Conservation (phyloP, 2,888 invertebrate species). For the Xylocampa areola region DNA sequence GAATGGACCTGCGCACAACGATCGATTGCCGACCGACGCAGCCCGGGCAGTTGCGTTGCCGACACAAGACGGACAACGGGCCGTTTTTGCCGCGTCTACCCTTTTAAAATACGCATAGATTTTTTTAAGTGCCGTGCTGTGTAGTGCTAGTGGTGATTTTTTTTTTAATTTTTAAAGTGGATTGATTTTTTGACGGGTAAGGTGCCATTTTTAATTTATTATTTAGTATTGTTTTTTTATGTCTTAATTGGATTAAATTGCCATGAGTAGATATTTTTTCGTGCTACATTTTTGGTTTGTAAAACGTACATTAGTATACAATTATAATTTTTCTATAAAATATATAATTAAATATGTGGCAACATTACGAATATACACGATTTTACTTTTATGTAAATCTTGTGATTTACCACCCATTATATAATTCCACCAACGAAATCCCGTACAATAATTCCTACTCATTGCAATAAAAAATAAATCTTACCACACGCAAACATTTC, state of each 20-base stretch:
- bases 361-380: too few species aligned
- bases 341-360: neutral
- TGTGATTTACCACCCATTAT: neutral
- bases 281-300: neutral
- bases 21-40: conserved; percentile 81
- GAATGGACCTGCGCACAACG: conserved; percentile 80
- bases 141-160: conserved; percentile 58
- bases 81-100: conserved; percentile 67
- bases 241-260: conserved; percentile 9
- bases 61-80: conserved; percentile 63
- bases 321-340: neutral
- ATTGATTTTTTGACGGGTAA: conserved; percentile 59
- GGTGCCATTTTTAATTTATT: conserved; percentile 34
- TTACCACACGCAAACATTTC: neutral
- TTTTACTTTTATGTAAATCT: too few species aligned
- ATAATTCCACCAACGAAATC: neutral
- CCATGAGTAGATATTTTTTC: conserved; percentile 4
- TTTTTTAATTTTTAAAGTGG: conserved; percentile 50
- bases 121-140: conserved; percentile 68
- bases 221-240: conserved; percentile 1
- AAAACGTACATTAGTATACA: neutral
- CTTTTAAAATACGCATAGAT: conserved; percentile 81
- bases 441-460: neutral
- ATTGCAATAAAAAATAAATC: conserved; percentile 1
- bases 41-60: conserved; percentile 80